Conservation (phyloP, 2,797 vertebrate species). For the Arctocebus calabarensis region DNA sequence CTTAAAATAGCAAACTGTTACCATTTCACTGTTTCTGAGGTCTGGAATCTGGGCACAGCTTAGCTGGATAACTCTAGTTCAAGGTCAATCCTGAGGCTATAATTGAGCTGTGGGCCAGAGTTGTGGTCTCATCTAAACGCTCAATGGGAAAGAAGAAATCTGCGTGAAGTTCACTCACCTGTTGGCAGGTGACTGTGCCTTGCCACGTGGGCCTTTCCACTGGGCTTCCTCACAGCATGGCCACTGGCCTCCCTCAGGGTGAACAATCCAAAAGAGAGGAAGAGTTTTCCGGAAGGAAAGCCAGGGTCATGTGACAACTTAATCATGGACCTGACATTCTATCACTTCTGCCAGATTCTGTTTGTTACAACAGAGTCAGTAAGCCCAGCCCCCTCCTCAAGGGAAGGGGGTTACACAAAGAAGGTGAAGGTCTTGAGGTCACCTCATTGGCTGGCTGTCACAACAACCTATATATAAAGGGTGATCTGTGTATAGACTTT, state of each 20-base stretch:
- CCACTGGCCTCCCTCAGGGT: not conserved
- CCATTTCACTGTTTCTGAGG: not conserved
- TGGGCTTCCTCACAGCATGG: not conserved
- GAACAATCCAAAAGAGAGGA: too few species aligned
- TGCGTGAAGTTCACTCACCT: not conserved
- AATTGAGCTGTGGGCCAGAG: not conserved
- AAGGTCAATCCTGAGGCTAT: not conserved
- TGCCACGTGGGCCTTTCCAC: not conserved
- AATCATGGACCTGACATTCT: not conserved
- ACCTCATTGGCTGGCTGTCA: too few species aligned
- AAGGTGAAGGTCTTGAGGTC: not conserved
- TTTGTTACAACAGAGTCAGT: not conserved
- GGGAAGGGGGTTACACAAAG: too few species aligned
- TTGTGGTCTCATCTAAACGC: not conserved
- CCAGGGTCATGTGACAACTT: not conserved
- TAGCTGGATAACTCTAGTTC: not conserved
- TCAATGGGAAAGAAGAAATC: not conserved
- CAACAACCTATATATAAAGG: not conserved
- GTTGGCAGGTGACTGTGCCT: not conserved
- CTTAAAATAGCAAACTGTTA: not conserved
- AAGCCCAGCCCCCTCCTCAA: not conserved
- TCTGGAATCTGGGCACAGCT: not conserved
- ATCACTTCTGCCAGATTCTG: not conserved
- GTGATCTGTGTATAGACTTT: not conserved
- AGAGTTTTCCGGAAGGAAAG: not conserved